These are phyloP conservation scores for Paracyclopina nana DNA, from an alignment of 1,140 invertebrate genomes.

Conservation along the genomic window DNA sequence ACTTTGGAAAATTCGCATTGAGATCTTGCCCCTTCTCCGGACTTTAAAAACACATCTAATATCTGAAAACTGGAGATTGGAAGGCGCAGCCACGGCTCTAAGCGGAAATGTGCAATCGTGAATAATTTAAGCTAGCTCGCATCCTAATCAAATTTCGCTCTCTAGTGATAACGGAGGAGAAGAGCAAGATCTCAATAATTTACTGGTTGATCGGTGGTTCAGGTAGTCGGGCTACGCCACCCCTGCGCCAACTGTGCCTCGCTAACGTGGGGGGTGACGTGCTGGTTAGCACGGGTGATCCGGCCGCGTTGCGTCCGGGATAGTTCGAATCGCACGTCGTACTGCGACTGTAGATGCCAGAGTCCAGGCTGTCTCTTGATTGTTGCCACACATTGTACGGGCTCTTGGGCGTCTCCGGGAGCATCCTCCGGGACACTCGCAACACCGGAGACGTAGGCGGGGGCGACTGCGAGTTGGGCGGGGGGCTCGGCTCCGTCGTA, in stretches of 20 bases:
- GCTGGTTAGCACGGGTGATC: no score
- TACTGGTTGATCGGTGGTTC: no score
- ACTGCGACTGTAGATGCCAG: slow-evolving; percentile 7
- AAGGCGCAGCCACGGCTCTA: no score
- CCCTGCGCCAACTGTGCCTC: not conserved
- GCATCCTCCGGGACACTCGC: not conserved
- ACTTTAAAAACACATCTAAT: no score
- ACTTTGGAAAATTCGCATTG: no score
- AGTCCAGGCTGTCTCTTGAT: slow-evolving; percentile 8
- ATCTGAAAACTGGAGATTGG: no score
- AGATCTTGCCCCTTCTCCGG: no score
- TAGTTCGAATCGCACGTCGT: slow-evolving; percentile 8
- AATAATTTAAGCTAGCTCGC: not conserved
- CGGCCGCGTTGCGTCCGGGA: slow-evolving; percentile 1
- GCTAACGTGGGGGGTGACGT: not conserved
- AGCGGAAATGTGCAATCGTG: no score
- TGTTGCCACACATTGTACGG: no score
- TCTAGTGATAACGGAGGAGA: not conserved
- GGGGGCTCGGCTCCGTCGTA: no score
- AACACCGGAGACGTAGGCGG: not conserved
- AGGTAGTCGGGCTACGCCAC: not conserved
- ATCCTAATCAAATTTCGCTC: not conserved
- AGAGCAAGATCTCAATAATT: no score
- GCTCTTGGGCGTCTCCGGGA: not conserved
- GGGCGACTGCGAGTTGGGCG: no score